Evolutionary conservation across 2,888 invertebrate species (phyloP), one percentile per base, ranked within the genome.

Genomic region (Tipula lateralis): DNA sequence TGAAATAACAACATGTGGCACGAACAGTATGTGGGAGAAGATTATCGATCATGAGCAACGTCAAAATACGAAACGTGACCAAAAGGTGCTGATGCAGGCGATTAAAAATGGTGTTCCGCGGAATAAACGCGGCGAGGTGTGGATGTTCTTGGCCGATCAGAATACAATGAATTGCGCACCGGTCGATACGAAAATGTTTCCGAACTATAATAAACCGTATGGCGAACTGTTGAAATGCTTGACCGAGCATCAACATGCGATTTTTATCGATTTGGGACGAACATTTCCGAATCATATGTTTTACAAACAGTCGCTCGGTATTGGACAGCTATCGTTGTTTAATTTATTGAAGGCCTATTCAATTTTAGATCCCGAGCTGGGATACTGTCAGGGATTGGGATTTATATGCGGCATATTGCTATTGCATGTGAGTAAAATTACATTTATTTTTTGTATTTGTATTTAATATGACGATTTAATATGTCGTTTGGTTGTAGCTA

Each of bases 311-410:
- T 95, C 97, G 0, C 90, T 99, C 50, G 99, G 99, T 0, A 95
- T 97, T 0, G 99, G 99, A 0, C 99, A 99, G 88, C 90, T 99
- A 86, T 96, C 97, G 0, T 91, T 99, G 2, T 99, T 98, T 90
- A 99, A 99, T 91, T 91, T 99, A 24, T 91, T 99, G 32, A 99
- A 99, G 90, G 99, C 99, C 0, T 99, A 99, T 89, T 99, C 98
- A 0, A 91, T 99, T 30, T 90, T 98, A 44, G 99, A 99, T 89
- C 95, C 95, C 0, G 97, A 98, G 88, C 96, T 99, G 0, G 98
- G 98, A 0, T 99, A 99, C 90, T 99, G 99, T 87, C 99, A 99
- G 91, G 99, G 99, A 0, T 92, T 99, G 9, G 97, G 97, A 88
- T 99, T 99, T 88, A 97, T 99, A 1, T 98, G 98, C 85, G 99